A percentile compares a stretch with the other conserved stretches of the same genome.
Conservation (phyloP, 2,113 vertebrate genomes). For the Strix uralensis region DNA sequence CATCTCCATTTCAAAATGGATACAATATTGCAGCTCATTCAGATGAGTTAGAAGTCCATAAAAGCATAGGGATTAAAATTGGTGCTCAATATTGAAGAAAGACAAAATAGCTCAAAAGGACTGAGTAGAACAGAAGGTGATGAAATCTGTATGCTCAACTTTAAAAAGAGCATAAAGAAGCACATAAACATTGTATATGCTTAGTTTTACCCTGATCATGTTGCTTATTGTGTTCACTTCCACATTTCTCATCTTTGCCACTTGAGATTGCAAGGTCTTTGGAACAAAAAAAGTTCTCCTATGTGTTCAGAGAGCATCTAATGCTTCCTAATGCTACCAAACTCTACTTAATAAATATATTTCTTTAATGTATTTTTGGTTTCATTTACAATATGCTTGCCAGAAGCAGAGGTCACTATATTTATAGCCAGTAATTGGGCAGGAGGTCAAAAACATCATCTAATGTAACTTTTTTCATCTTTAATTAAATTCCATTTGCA, state of each 20-base stretch:
- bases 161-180: neutral
- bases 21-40: neutral
- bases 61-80: neutral
- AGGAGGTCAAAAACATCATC: conserved; percentile 62
- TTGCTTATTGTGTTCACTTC: neutral
- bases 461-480: conserved; percentile 60
- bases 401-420: conserved; percentile 54
- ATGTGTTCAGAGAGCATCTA: neutral
- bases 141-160: neutral
- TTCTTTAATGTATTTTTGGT: conserved; percentile 28
- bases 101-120: neutral
- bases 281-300: neutral
- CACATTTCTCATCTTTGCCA: neutral
- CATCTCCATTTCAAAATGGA: neutral
- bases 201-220: neutral
- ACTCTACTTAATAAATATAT: neutral
- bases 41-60: neutral
- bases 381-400: conserved; percentile 47
- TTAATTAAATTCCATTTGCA: conserved; percentile 71
- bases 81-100: neutral
- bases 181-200: fast-evolving
- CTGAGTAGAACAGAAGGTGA: neutral
- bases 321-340: neutral
- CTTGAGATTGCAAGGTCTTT: neutral
- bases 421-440: conserved; percentile 58